Conservation (phyloP, 2,888 invertebrate genomes). For the Pocota personata region DNA sequence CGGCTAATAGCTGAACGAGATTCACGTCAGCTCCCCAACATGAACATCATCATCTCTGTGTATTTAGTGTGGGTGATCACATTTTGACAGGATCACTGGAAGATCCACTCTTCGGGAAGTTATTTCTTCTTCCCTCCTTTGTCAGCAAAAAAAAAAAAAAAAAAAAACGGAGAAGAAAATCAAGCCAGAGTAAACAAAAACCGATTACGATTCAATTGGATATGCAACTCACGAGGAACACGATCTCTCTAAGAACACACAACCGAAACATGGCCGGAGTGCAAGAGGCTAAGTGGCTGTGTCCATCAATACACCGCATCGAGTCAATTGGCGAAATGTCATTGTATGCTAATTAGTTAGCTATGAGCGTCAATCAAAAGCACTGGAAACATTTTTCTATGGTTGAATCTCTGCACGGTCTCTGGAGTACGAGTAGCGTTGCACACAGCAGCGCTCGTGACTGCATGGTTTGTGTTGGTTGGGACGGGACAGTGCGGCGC, state of each 20-base stretch:
- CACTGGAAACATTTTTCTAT: slow-evolving; percentile 59
- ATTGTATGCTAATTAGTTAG: slow-evolving; percentile 74
- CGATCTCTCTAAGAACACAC: slow-evolving; percentile 62
- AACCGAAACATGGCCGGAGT: slow-evolving; percentile 57
- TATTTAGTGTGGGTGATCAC: slow-evolving; percentile 39
- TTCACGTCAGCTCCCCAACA: slow-evolving; percentile 13
- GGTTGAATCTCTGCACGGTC: slow-evolving; percentile 20
- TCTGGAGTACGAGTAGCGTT: background rate
- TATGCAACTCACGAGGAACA: slow-evolving; percentile 72
- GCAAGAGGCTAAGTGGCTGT: slow-evolving; percentile 73
- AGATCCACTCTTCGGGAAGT: slow-evolving; percentile 49
- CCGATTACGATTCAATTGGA: slow-evolving; percentile 71
- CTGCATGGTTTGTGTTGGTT: slow-evolving; percentile 7
- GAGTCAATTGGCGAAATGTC: slow-evolving; percentile 74
- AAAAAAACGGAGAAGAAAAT: background rate
- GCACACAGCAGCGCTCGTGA: slow-evolving; percentile 29
- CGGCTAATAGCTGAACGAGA: slow-evolving; percentile 51
- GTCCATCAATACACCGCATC: slow-evolving; percentile 71
- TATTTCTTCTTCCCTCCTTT: background rate
- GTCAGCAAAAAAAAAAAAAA: background rate
- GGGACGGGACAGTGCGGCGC: slow-evolving; percentile 26
- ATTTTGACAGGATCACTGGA: slow-evolving; percentile 63
- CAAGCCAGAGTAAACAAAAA: slow-evolving; percentile 33
- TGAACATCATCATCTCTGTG: slow-evolving; percentile 14
- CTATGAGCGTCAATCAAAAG: slow-evolving; percentile 73